These are phyloP conservation scores for Lymantria dispar DNA, from an alignment of 2,888 invertebrate species.

Conservation along the genomic window DNA sequence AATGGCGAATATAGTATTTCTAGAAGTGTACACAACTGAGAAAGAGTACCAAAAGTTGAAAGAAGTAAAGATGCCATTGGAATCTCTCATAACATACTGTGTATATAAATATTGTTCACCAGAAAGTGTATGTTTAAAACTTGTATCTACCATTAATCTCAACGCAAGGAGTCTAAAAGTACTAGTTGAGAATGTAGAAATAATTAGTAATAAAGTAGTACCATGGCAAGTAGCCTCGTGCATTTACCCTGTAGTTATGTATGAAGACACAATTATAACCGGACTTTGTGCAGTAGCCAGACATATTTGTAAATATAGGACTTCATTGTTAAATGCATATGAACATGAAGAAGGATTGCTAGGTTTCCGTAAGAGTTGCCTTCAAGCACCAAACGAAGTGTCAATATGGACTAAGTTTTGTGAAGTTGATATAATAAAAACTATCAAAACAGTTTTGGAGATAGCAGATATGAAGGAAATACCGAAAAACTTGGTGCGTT, in stretches of 20 bases:
- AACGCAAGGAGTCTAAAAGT: conserved; percentile 30
- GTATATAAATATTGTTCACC: conserved; percentile 83
- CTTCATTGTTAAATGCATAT: conserved; percentile 22
- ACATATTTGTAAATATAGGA: conserved; percentile 56
- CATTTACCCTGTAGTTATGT: conserved; percentile 84
- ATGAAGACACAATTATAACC: conserved; percentile 85
- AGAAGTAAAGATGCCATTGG: conserved; percentile 68
- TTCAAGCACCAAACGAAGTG: conserved; percentile 91
- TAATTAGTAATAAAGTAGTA: conserved; percentile 52
- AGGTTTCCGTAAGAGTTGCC: conserved; percentile 90
- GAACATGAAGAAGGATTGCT: conserved; percentile 82
- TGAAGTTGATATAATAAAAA: conserved; percentile 89
- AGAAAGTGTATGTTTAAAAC: conserved; percentile 60
- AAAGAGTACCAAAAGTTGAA: conserved; percentile 30
- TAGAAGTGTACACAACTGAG: conserved; percentile 45
- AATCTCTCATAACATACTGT: conserved; percentile 85
- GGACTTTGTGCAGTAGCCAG: conserved; percentile 88
- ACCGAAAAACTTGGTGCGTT: conserved; percentile 87
- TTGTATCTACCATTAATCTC: conserved; percentile 52
- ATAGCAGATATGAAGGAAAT: conserved; percentile 54
- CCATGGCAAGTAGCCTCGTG: conserved; percentile 78
- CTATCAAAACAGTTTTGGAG: conserved; percentile 73
- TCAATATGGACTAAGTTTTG: conserved; percentile 97
- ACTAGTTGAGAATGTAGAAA: conserved; percentile 46
- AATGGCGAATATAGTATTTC: conserved; percentile 51